Base-by-base conservation (phyloP, 2,888 invertebrate species). In the Dione vanillae region DNA sequence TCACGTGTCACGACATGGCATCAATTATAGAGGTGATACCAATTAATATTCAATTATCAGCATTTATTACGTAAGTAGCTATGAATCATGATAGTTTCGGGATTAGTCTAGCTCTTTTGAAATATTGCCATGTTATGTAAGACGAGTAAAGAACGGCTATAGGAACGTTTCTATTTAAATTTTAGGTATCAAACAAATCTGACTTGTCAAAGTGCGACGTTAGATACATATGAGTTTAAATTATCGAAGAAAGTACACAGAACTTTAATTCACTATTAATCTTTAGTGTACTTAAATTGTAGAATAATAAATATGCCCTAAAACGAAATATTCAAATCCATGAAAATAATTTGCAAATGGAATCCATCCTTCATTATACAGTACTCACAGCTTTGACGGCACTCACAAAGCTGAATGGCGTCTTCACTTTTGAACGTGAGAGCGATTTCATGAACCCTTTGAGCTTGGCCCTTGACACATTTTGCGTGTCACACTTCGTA, bases 1-100 rank as follows among this genome's bases (percentile, higher is more conserved):
- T 86, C 86, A 86, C 78, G 79, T 80, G 83, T 80, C 75, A 79
- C 78, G 75, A 76, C 67, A 67, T 69, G 70, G 74, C 73, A 75
- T 76, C 75, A 78, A 79, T 75, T 76, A 79, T 79, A 75, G 74
- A 77, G 74, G 76, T 75, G 79, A 81, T 66, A 71, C 67, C 73
- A 73, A 76, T 77, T 78, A 77, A 73, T 65, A 76, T 76, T 77
- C 74, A 75, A 77, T 77, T 75, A 74, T 72, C 47, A 64, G 62
- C 67, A 59, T 59, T 72, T 65, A 65, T 66, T 67, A 59, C 67
- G 27, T 49, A 66, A 62, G 64, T 47, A 19, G 58, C 40, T 16
- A 56, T 65, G 51, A 59, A 51, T 41, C 27, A 64, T 40, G 16
- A 41, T 58, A 51, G 47, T n/a, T 11, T 64, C 11, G 9, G 20